Conservation (phyloP, 2,888 invertebrate species). For the Timema cristinae region DNA sequence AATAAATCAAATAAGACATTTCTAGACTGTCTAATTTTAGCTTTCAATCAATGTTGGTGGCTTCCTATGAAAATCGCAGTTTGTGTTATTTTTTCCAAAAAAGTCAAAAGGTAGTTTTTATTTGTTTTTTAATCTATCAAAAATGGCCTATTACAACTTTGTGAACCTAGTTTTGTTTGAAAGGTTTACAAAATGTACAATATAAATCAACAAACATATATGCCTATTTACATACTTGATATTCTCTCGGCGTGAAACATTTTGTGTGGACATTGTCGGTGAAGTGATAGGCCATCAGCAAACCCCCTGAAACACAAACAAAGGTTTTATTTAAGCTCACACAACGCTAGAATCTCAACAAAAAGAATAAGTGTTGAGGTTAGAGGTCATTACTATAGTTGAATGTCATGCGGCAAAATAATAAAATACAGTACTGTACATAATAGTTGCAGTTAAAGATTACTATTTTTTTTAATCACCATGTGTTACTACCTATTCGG, state of each 20-base stretch:
- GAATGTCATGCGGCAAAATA: too few relatives aligned
- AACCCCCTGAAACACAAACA: background rate
- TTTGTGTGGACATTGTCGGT: constrained; percentile 68
- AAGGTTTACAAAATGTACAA: background rate
- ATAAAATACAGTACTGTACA: too few relatives aligned
- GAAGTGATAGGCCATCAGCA: constrained; percentile 50
- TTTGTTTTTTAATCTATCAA: background rate
- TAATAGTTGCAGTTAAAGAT: too few relatives aligned
- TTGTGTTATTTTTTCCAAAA: background rate
- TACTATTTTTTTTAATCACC: too few relatives aligned
- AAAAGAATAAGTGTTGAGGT: too few relatives aligned
- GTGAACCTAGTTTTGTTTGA: background rate
- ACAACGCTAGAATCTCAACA: too few relatives aligned
- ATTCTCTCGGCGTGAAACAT: constrained; percentile 74
- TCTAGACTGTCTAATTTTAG: too few relatives aligned
- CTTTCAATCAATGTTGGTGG: too few relatives aligned
- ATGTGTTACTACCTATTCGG: too few relatives aligned
- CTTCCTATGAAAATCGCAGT: background rate
- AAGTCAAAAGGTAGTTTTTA: background rate
- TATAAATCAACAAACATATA: background rate
- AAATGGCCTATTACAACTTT: background rate
- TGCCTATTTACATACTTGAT: constrained; percentile 54
- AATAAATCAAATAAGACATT: too few relatives aligned
- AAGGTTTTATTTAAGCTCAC: background rate
- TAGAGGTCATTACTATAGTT: too few relatives aligned